Percentiles rank a stretch among this genome's conserved stretches.
phyloP scores from a whole-genome alignment of 2,888 invertebrate species.

The Neoaliturus tenellus region DNA sequence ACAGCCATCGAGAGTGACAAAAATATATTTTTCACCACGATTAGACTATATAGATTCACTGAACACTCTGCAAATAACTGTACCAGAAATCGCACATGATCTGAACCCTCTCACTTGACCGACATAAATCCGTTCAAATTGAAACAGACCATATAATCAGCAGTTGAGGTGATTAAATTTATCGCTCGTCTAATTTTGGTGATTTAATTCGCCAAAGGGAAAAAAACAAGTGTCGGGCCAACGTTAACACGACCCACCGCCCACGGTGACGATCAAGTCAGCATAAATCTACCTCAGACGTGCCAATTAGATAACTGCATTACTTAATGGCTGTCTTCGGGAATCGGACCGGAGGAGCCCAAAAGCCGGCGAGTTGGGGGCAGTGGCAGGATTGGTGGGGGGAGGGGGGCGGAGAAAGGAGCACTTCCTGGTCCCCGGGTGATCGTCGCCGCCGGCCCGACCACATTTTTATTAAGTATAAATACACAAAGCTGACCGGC shows the following conservation, averaged over 20 bases:
- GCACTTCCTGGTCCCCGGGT: slow-evolving; percentile 39
- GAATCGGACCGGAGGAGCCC: neutral
- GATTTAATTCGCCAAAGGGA: neutral
- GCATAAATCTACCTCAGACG: neutral
- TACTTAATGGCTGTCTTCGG: slow-evolving; percentile 31
- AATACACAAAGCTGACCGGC: slow-evolving; percentile 38
- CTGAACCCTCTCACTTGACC: no score
- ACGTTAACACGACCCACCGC: neutral
- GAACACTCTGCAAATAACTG: no score
- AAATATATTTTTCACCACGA: no score
- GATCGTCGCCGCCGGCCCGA: slow-evolving; percentile 21
- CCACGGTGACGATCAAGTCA: neutral
- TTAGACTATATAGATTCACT: no score
- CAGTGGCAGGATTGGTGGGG: neutral
- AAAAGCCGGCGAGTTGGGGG: neutral
- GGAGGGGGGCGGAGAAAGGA: neutral
- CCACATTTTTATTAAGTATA: slow-evolving; percentile 51
- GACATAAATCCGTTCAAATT: neutral
- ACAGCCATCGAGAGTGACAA: no score
- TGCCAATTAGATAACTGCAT: slow-evolving; percentile 43
- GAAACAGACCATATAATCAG: slow-evolving; percentile 12
- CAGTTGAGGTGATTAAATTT: neutral
- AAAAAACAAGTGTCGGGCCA: slow-evolving; percentile 5
- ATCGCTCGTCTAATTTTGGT: neutral
- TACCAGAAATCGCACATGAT: no score